These are phyloP conservation scores for Artibeus jamaicensis DNA, from an alignment of 2,797 vertebrate species.

Conservation along the genomic window DNA sequence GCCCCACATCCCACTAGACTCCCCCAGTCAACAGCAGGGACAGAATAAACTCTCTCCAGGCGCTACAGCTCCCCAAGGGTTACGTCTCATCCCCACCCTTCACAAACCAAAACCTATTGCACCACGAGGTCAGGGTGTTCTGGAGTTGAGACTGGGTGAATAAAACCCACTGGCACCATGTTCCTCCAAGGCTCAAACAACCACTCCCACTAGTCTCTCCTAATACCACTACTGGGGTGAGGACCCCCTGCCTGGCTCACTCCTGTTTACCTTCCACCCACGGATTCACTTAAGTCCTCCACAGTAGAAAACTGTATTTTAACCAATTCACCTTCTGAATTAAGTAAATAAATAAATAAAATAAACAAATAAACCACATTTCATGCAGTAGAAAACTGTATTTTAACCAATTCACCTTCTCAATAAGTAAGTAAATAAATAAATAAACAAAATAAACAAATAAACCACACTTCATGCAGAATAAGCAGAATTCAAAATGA, in stretches of 20 bases:
- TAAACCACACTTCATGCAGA: neutral
- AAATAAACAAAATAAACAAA: too few species aligned
- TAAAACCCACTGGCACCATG: neutral
- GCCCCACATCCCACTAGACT: neutral
- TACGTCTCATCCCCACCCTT: neutral
- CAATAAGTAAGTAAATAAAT: too few species aligned
- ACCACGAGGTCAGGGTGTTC: neutral
- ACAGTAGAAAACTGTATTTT: neutral
- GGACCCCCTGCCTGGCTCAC: neutral
- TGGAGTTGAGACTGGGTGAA: neutral
- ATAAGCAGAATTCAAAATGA: neutral
- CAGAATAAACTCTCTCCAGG: neutral
- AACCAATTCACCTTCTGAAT: neutral
- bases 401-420: neutral
- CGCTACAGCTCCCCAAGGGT: neutral
- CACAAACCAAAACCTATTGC: neutral
- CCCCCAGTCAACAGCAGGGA: neutral
- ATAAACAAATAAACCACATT: slow-evolving; percentile 22
- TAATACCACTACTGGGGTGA: neutral
- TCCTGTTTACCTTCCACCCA: neutral
- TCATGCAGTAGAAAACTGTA: too few species aligned
- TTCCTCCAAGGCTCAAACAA: neutral
- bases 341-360: neutral
- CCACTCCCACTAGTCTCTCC: neutral
- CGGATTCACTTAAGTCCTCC: neutral